A percentile compares a stretch with the other conserved stretches of the same genome.
These are phyloP conservation scores for Coregonus clupeaformis DNA, from an alignment of 2,113 vertebrate species.

Conservation along the genomic window DNA sequence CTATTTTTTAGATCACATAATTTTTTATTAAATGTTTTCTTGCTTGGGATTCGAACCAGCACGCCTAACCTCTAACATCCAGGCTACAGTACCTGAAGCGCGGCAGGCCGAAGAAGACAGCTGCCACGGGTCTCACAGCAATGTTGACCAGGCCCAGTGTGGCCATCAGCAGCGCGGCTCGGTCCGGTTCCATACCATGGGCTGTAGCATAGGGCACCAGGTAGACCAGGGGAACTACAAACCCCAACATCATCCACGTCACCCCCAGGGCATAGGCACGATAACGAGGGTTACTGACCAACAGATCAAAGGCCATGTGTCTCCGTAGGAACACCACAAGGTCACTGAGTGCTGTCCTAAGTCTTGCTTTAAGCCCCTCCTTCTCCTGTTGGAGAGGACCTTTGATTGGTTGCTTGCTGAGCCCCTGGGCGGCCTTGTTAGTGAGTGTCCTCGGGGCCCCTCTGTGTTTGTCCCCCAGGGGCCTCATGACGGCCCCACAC, in stretches of 20 bases:
- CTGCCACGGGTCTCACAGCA: slow-evolving; percentile 73
- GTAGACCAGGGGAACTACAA: slow-evolving; percentile 77
- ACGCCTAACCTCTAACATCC: too few relatives aligned
- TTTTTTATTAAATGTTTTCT: too few relatives aligned
- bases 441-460: background rate
- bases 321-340: slow-evolving; percentile 55
- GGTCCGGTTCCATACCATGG: slow-evolving; percentile 68
- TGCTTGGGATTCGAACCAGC: too few relatives aligned
- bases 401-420: background rate
- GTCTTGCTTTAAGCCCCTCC: slow-evolving; percentile 14
- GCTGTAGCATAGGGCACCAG: slow-evolving; percentile 79
- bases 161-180: slow-evolving; percentile 80
- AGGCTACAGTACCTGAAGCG: slow-evolving; percentile 37
- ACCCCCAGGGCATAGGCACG: slow-evolving; percentile 74
- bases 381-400: slow-evolving; percentile 8
- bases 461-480: slow-evolving; percentile 47
- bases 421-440: background rate
- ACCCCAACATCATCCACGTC: slow-evolving; percentile 81
- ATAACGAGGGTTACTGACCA: slow-evolving; percentile 75
- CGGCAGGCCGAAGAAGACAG: slow-evolving; percentile 69
- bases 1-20: too few relatives aligned
- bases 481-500: slow-evolving; percentile 83
- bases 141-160: slow-evolving; percentile 81
- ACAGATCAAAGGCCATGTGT: slow-evolving; percentile 81
- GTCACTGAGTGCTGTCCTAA: slow-evolving; percentile 9